Evolutionary conservation across 2,113 vertebrate species (phyloP).

Genomic region (Candoia aspera): DNA sequence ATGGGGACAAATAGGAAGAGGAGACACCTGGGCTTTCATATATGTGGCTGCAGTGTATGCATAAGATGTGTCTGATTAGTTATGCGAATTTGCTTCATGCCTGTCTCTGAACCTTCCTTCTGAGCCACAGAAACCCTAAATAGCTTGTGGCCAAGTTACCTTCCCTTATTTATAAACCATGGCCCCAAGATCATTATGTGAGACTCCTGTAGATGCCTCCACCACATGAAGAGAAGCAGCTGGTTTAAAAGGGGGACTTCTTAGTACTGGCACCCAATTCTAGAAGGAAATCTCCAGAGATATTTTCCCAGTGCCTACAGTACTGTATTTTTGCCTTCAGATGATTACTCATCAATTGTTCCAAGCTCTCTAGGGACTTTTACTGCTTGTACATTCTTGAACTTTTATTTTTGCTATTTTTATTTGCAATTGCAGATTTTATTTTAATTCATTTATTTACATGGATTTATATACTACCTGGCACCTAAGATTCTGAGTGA

Average conservation of each 20-base stretch:
- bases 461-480: background rate
- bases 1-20: background rate
- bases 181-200: background rate
- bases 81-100: background rate
- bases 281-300: background rate
- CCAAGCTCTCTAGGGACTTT: background rate
- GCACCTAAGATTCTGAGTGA: background rate
- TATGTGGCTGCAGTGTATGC: background rate
- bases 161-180: background rate
- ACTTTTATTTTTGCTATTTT: background rate
- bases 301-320: background rate
- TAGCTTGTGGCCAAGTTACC: background rate
- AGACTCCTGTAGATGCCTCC: background rate
- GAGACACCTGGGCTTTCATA: background rate
- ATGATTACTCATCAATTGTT: background rate
- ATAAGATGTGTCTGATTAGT: background rate
- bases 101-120: background rate
- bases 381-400: background rate
- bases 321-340: background rate
- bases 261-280: background rate
- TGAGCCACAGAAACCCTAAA: background rate
- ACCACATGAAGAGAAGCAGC: background rate
- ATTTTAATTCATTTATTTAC: background rate
- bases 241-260: background rate
- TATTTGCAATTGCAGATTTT: background rate